phyloP scores from a whole-genome alignment of 2,797 vertebrate species.

The Pangasius larnaudii region DNA sequence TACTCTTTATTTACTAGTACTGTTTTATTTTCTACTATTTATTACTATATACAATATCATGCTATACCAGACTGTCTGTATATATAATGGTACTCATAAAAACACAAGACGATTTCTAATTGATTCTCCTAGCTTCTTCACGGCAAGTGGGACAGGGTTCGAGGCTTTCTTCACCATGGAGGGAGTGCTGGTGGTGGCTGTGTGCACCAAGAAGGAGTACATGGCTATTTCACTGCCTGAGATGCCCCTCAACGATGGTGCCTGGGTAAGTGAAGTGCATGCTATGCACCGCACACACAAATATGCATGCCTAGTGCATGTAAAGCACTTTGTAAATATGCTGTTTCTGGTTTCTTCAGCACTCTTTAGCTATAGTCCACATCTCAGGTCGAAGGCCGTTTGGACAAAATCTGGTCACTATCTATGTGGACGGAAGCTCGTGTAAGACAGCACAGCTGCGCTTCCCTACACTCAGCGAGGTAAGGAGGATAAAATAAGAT shows the following conservation, averaged over 20 bases:
- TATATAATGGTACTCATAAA: not conserved
- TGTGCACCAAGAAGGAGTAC: constrained; percentile 98
- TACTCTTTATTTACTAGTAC: not conserved
- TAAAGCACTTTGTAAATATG: not conserved
- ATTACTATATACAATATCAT: not conserved
- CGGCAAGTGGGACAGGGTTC: constrained; percentile 88
- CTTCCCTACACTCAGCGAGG: constrained; percentile 92
- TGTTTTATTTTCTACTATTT: not conserved
- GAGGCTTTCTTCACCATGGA: constrained; percentile 93
- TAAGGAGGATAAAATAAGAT: constrained; percentile 58
- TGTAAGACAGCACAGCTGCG: constrained; percentile 84
- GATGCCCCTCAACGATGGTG: constrained; percentile 80
- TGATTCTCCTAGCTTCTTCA: constrained; percentile 84
- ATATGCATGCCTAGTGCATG: not conserved
- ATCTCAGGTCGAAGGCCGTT: constrained; percentile 89
- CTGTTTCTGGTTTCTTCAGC: constrained; percentile 70
- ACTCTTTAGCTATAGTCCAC: constrained; percentile 89
- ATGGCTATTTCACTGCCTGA: constrained; percentile 88
- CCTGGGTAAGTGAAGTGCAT: constrained; percentile 81
- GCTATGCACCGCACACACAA: not conserved
- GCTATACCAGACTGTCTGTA: not conserved
- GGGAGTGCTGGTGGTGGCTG: constrained; percentile 91
- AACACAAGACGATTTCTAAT: not conserved
- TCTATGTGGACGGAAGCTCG: constrained; percentile 87
- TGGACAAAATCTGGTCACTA: constrained; percentile 88